These are phyloP conservation scores for Nomada fucata DNA, from an alignment of 2,888 invertebrate species.

Conservation along the genomic window DNA sequence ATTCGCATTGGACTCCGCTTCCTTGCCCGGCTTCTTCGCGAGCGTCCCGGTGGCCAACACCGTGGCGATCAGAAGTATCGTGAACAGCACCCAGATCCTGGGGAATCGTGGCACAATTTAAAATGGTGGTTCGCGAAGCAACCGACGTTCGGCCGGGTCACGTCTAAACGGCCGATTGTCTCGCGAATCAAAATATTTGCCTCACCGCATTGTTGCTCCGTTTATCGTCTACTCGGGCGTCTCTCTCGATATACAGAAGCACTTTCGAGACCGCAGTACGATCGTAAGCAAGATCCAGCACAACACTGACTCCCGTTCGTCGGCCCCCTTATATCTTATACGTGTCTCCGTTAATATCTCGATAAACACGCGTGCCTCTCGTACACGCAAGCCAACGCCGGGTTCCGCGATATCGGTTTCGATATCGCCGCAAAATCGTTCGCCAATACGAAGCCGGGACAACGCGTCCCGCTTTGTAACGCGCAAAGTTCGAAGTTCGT, in stretches of 20 bases:
- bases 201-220: slow-evolving; percentile 46
- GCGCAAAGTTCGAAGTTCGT: slow-evolving; percentile 53
- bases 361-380: slow-evolving; percentile 55
- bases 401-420: slow-evolving; percentile 29
- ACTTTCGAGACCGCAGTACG: neutral
- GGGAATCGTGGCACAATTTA: slow-evolving; percentile 10
- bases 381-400: neutral
- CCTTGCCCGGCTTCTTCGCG: slow-evolving; percentile 53
- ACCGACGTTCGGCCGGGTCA: no score
- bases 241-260: neutral
- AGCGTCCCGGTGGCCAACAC: slow-evolving; percentile 54
- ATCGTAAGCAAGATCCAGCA: slow-evolving; percentile 36
- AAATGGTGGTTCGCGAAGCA: neutral
- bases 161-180: no score
- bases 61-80: slow-evolving; percentile 50
- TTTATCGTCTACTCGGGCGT: neutral
- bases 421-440: slow-evolving; percentile 40
- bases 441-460: neutral
- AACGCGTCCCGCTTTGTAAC: neutral
- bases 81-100: slow-evolving; percentile 64
- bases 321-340: slow-evolving; percentile 62
- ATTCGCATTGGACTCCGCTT: slow-evolving; percentile 37
- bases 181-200: slow-evolving; percentile 20
- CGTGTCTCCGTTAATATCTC: slow-evolving; percentile 58
- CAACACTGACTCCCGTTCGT: slow-evolving; percentile 51